A percentile compares a stretch with the other conserved stretches of the same genome.
Conservation (phyloP, 2,888 invertebrate species). For the Nemapogon koenigi region DNA sequence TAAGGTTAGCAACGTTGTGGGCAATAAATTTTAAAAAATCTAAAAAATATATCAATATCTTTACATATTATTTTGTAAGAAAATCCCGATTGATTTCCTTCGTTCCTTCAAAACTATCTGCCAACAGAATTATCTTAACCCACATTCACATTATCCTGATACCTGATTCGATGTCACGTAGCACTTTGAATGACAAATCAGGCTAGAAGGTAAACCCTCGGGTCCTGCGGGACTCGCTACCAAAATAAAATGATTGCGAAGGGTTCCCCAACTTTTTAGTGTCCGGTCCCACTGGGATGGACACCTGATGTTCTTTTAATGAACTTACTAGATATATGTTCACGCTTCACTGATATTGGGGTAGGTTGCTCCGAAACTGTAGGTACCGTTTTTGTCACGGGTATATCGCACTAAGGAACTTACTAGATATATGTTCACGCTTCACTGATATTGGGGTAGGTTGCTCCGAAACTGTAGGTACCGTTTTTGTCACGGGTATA, state of each 20-base stretch:
- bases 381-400: too few relatives aligned
- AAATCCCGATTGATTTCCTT: neutral
- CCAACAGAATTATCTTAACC: conserved; percentile 1
- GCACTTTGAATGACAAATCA: conserved; percentile 58
- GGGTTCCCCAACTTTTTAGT: conserved; percentile 26
- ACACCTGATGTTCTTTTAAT: conserved; percentile 8
- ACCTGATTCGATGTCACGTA: conserved; percentile 6
- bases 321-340: neutral
- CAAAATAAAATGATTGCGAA: conserved; percentile 62
- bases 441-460: too few relatives aligned
- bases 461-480: too few relatives aligned
- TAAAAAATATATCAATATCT: too few relatives aligned
- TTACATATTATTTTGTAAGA: too few relatives aligned
- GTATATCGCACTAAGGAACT: too few relatives aligned
- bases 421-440: neutral
- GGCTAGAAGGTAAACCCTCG: conserved; percentile 48
- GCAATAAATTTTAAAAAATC: too few relatives aligned
- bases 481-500: too few relatives aligned
- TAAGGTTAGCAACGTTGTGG: too few relatives aligned
- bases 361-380: too few relatives aligned
- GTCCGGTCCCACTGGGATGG: neutral
- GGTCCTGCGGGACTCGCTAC: conserved; percentile 52
- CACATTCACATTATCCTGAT: neutral
- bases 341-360: neutral
- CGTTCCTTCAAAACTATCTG: neutral